A percentile compares a stretch with the other conserved stretches of the same genome.
Evolutionary conservation across 64 coral and sea anemone genomes (phyloP).

Genomic region (Montipora cactus): DNA sequence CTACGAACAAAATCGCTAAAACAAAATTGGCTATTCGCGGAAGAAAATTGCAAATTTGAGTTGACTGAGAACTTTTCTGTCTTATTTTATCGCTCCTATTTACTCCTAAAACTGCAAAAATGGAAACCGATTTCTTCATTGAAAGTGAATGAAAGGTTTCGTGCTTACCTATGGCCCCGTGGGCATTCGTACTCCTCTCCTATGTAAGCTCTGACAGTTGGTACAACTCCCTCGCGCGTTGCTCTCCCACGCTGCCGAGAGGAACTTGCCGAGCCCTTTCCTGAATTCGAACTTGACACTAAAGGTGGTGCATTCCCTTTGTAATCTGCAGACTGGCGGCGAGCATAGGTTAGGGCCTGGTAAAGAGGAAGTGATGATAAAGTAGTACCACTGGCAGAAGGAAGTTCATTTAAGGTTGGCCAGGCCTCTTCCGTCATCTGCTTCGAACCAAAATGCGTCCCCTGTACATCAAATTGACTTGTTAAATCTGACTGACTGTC

Average conservation of each 20-base stretch:
- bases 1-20: too few relatives aligned
- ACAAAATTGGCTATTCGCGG: too few relatives aligned
- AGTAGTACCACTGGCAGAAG: constrained; percentile 60
- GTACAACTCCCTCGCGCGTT: constrained; percentile 69
- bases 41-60: too few relatives aligned
- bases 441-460: constrained; percentile 88
- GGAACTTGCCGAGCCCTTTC: constrained; percentile 44
- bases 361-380: constrained; percentile 85
- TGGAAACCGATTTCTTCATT: background rate
- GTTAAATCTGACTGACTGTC: constrained; percentile 83
- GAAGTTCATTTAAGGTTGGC: constrained; percentile 95
- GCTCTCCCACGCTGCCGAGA: constrained; percentile 70
- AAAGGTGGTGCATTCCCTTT: constrained; percentile 67
- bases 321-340: constrained; percentile 82
- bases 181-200: constrained; percentile 98
- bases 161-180: constrained; percentile 87
- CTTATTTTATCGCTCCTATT: too few relatives aligned
- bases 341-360: constrained; percentile 84
- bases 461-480: constrained; percentile 94
- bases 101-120: background rate
- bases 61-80: too few relatives aligned
- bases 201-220: constrained; percentile 89
- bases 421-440: constrained; percentile 84
- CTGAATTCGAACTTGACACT: constrained; percentile 21
- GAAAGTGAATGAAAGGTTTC: background rate